Base-by-base conservation (phyloP, 2,113 vertebrate species). In the Gasterosteus aculeatus region DNA sequence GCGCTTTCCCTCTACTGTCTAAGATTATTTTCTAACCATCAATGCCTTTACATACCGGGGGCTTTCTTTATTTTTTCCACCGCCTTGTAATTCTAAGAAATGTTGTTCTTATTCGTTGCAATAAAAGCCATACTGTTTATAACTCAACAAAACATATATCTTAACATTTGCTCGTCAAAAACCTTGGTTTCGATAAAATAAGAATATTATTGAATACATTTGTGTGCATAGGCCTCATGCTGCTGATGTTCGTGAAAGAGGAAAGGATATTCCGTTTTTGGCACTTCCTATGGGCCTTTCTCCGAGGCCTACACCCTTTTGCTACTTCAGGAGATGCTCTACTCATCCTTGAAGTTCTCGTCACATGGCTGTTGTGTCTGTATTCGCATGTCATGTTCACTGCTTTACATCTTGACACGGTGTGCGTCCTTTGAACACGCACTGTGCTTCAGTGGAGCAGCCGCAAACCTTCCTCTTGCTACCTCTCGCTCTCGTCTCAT, bases 361-460 rank as follows among this genome's bases (percentile, higher is more conserved):
- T 38, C 46, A 70, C 51, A 29, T 60, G 33, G 2, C 53, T 39
- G 12, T 49, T 51, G 41, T 59, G 33, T 59, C 51, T 75, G 46
- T 16, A 31, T 42, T 53, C n/a, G 46, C 14, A 46, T 41, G 26
- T 47, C 44, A 19, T 39, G 63, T 68, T 73, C 22, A 61, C 14
- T 42, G 35, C 41, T 77, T 42, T 68, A 69, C 67, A 44, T 22
- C 72, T 31, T 59, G 75, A 78, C 69, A n/a, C 22, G 51, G 22
- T 58, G 49, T 72, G 62, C 19, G 42, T 57, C 57, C 44, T 83
- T 60, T 78, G 70, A 83, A 75, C 26, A 62, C 33, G 4, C 41
- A 51, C 74, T 41, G 18, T 1, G 10, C 53, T 56, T 62, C 69
- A 38, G 29, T 18, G n/a, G 64, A 53, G 65, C 18, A 53, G 59